Evolutionary conservation across 1,140 invertebrate genomes (phyloP), one percentile per base, ranked within the genome.

Genomic region (Drosophila kurseongensis): DNA sequence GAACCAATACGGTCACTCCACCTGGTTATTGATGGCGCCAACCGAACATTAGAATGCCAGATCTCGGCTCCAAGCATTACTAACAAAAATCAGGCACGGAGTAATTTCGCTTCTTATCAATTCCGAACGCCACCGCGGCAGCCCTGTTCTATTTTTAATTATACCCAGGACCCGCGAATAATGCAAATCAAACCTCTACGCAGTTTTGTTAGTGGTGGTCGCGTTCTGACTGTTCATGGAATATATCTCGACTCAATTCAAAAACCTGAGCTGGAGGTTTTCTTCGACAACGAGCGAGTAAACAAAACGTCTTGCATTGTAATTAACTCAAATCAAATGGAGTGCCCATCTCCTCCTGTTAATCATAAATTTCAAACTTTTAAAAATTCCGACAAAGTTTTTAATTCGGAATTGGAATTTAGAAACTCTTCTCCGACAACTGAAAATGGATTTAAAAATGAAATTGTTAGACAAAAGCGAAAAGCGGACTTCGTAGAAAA

Each of bases 151-250:
- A 92, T 97, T 14, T 99, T 97, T 85, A 96, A 96, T 79, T 99
- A 98, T 89, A 97, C 97, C 29, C 95, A 95, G 61, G 98, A 99
- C 93, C 98, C 98, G n/a, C 97, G 96, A 0, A 97, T 99, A 56
- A 96, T 97, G 94, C 97, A 98, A 93, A 97, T 98, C 36, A 98
- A 98, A 93, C 97, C 97, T 6, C 82, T 97, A 13, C 95, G 95
- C 71, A 97, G 97, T 92, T 98, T 97, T 93, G 95, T 95, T 5
- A 97, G 97, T 78, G 98, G 98, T 65, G 98, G 98, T 9, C 95
- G 98, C 61, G 96, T 97, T 94, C 96, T 99, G 38, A 98, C 96
- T 41, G 97, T 99, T 0, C 97, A 97, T 91, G 98, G 98, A 0
- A 97, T 97, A 50, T 96, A 98, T 92, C 94, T 99, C 29, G 95